A percentile compares a stretch with the other conserved stretches of the same genome.
Evolutionary conservation across 2,113 vertebrate species (phyloP).

Genomic region (Aspidoscelis tigris): DNA sequence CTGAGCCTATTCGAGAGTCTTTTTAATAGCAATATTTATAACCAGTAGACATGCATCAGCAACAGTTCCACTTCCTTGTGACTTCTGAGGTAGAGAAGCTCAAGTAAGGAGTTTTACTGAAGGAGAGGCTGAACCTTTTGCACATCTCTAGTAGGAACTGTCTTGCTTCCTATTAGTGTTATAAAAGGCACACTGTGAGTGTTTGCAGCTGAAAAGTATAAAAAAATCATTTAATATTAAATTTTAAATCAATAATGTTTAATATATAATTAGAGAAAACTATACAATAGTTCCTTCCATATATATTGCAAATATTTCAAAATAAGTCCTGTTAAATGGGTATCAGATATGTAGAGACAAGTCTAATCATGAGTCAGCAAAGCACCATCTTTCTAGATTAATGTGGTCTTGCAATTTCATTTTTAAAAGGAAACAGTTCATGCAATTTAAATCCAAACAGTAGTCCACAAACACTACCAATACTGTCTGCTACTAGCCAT

Average conservation of each 20-base stretch:
- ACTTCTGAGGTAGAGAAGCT: too few relatives aligned
- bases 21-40: too few relatives aligned
- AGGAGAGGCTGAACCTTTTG: too few relatives aligned
- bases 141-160: neutral
- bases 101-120: too few relatives aligned
- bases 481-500: neutral
- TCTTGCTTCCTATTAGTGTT: neutral
- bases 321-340: neutral
- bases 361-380: neutral
- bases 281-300: neutral
- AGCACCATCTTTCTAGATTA: neutral
- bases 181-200: neutral
- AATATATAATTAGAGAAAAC: neutral
- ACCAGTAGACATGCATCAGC: too few relatives aligned
- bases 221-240: neutral
- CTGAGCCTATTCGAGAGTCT: too few relatives aligned
- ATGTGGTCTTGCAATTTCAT: neutral
- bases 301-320: neutral
- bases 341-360: neutral
- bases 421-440: neutral
- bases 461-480: neutral
- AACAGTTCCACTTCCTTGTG: too few relatives aligned
- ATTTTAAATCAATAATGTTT: neutral
- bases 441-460: neutral
- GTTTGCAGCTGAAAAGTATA: neutral